phyloP scores from a whole-genome alignment of 2,113 vertebrate species.

The Colossoma macropomum region DNA sequence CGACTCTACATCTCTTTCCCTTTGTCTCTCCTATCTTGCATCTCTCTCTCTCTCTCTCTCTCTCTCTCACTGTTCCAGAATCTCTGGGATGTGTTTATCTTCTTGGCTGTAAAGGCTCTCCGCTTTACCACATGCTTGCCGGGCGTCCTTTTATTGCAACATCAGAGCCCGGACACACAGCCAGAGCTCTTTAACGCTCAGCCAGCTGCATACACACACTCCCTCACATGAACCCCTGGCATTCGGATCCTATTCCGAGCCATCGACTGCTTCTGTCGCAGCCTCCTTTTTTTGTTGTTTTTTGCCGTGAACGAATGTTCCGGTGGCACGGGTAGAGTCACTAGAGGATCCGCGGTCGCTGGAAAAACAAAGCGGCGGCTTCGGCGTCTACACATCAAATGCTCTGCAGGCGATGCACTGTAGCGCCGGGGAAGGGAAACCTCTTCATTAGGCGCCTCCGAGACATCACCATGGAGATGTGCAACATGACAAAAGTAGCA shows the following conservation, averaged over 20 bases:
- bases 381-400: slow-evolving; percentile 30
- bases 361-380: slow-evolving; percentile 47
- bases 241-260: slow-evolving; percentile 46
- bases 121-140: not conserved
- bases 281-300: slow-evolving; percentile 8
- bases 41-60: not conserved
- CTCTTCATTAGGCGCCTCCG: slow-evolving; percentile 55
- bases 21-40: not conserved
- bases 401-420: slow-evolving; percentile 7
- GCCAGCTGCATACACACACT: slow-evolving; percentile 18
- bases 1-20: not conserved
- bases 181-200: slow-evolving; percentile 30
- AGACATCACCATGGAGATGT: slow-evolving; percentile 31
- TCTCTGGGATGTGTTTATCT: slow-evolving; percentile 17
- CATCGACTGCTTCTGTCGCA: slow-evolving; percentile 6
- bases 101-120: not conserved
- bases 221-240: not conserved
- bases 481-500: slow-evolving; percentile 32
- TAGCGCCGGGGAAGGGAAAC: slow-evolving; percentile 2
- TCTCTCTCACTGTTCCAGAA: not conserved
- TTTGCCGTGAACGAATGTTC: not conserved
- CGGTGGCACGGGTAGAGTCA: not conserved
- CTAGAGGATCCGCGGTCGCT: slow-evolving; percentile 6
- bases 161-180: slow-evolving; percentile 16
- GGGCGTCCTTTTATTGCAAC: slow-evolving; percentile 21